Percentiles rank a stretch among this genome's conserved stretches.
Evolutionary conservation across 2,888 invertebrate species (phyloP).

Genomic region (Drosophila koepferae): DNA sequence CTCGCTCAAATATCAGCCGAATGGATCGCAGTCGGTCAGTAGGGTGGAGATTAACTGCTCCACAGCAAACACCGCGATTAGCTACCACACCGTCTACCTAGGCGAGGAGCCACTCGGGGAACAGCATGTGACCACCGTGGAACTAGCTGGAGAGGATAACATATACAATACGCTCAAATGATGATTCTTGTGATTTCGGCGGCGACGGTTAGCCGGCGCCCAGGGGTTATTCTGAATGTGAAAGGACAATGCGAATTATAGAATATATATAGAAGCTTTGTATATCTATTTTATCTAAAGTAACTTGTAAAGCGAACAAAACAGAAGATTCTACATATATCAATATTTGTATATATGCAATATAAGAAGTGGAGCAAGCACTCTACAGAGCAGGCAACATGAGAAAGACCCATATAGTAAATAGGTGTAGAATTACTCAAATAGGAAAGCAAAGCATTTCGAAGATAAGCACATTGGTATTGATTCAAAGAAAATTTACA

Average conservation of each 20-base stretch:
- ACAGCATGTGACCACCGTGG: conserved; percentile 74
- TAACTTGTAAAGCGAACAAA: conserved; percentile 36
- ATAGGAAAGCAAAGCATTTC: conserved; percentile 3
- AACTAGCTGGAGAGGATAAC: conserved; percentile 82
- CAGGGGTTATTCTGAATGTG: conserved; percentile 73
- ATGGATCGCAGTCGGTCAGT: conserved; percentile 78
- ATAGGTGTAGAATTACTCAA: conserved; percentile 18
- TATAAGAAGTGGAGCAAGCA: conserved; percentile 2
- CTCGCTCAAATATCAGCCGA: conserved; percentile 73
- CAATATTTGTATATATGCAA: conserved; percentile 3
- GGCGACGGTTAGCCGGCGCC: conserved; percentile 81
- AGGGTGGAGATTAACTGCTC: conserved; percentile 83
- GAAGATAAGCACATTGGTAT: not conserved
- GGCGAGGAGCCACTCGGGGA: conserved; percentile 82
- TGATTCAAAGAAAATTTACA: not conserved
- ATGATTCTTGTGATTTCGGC: conserved; percentile 84
- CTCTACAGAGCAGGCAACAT: conserved; percentile 22
- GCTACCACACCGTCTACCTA: conserved; percentile 81
- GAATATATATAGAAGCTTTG: conserved; percentile 1
- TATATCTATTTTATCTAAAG: conserved; percentile 27
- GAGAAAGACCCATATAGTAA: conserved; percentile 33
- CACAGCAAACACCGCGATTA: conserved; percentile 77
- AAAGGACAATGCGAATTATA: conserved; percentile 50
- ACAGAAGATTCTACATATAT: conserved; percentile 14
- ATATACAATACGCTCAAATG: conserved; percentile 86